Percentiles rank a stretch among this genome's conserved stretches.
These are phyloP conservation scores for Napeogenes inachia DNA, from an alignment of 2,888 invertebrate genomes.

Conservation along the genomic window DNA sequence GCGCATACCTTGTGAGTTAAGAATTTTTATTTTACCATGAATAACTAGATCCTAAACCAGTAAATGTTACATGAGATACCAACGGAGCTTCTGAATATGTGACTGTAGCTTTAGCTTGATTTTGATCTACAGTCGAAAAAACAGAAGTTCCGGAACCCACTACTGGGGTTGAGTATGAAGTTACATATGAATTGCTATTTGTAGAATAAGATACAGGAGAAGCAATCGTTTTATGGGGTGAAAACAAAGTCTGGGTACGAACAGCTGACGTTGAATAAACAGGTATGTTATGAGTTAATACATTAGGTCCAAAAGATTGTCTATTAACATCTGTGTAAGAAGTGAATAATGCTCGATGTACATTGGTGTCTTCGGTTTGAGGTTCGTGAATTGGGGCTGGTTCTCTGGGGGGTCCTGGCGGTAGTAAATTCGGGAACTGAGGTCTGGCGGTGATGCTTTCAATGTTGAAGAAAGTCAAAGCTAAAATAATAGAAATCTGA, in stretches of 20 bases:
- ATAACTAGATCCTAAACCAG: conserved; percentile 42
- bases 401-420: not conserved
- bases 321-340: not conserved
- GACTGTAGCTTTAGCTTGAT: conserved; percentile 36
- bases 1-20: conserved; percentile 36
- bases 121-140: conserved; percentile 16
- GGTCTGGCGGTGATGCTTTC: not conserved
- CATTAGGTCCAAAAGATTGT: no score
- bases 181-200: conserved; percentile 25
- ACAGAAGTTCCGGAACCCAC: conserved; percentile 31
- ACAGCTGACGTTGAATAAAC: not conserved
- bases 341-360: not conserved
- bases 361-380: not conserved
- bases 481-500: not conserved
- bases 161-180: conserved; percentile 29
- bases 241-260: no score
- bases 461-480: not conserved
- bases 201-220: no score
- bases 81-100: conserved; percentile 42
- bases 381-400: conserved; percentile 1
- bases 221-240: no score
- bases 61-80: conserved; percentile 47
- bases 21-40: conserved; percentile 43
- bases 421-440: not conserved
- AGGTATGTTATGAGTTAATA: no score